A percentile compares a stretch with the other conserved stretches of the same genome.
Conservation (phyloP, 2,888 invertebrate genomes). For the Cantharis flavilabris region DNA sequence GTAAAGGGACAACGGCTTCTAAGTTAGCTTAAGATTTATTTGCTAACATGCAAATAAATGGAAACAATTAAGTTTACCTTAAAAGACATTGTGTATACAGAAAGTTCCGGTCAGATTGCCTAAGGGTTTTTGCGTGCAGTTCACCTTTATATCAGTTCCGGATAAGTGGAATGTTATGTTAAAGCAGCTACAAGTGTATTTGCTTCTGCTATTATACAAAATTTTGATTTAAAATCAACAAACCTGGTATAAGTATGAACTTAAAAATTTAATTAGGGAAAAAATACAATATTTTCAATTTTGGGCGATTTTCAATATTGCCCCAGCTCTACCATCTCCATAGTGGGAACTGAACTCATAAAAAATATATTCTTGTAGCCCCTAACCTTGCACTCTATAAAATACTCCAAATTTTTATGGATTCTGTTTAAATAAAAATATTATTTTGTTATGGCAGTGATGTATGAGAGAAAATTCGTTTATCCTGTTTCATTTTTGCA, state of each 20-base stretch:
- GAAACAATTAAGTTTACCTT: neutral
- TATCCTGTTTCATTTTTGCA: neutral
- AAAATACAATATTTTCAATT: too few relatives aligned
- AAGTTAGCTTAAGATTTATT: neutral
- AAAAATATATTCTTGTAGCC: too few relatives aligned
- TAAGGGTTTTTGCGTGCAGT: neutral
- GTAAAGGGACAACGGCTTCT: too few relatives aligned
- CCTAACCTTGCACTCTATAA: too few relatives aligned
- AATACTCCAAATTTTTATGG: too few relatives aligned
- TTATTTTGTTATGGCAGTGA: too few relatives aligned
- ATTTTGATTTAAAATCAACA: neutral
- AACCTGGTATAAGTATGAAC: neutral
- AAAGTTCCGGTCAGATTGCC: neutral
- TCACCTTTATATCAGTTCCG: neutral
- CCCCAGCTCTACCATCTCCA: too few relatives aligned
- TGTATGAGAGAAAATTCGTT: neutral
- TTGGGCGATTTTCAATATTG: too few relatives aligned
- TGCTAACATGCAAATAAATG: neutral
- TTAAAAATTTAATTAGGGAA: too few relatives aligned
- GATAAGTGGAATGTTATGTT: neutral
- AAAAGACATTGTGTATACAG: neutral
- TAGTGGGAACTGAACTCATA: too few relatives aligned
- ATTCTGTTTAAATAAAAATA: too few relatives aligned
- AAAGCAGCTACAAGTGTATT: neutral
- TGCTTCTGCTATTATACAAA: neutral